Conservation (phyloP, 2,113 vertebrate species). For the Delphinapterus leucas region DNA sequence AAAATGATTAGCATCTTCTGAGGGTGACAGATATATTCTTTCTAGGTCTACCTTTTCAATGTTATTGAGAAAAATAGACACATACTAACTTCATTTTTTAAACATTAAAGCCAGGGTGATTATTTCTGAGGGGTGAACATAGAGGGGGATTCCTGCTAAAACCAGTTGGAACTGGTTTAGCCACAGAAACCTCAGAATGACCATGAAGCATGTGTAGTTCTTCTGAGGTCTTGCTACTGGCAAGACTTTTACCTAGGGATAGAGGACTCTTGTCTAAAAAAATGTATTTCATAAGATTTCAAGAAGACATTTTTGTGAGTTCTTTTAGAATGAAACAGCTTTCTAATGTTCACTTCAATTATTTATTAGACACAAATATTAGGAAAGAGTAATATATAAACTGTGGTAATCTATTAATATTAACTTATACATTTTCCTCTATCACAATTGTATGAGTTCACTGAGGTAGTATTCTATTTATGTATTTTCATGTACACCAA, state of each 20-base stretch:
- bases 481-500: background rate
- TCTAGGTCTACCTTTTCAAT: background rate
- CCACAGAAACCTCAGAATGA: background rate
- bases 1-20: background rate
- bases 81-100: background rate
- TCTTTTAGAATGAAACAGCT: background rate
- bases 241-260: background rate
- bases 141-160: background rate
- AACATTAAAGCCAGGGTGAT: background rate
- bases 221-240: background rate
- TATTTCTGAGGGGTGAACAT: background rate
- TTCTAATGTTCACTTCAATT: background rate
- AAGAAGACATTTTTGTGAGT: background rate
- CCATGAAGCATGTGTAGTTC: background rate
- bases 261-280: background rate
- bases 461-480: background rate
- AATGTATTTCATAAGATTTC: background rate
- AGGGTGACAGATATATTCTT: background rate
- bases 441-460: background rate
- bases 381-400: background rate
- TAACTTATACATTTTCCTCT: background rate
- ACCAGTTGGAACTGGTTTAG: background rate
- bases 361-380: background rate
- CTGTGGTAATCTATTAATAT: background rate
- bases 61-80: background rate